Conservation (phyloP, 1,140 invertebrate genomes). For the Penaeus chinensis region DNA sequence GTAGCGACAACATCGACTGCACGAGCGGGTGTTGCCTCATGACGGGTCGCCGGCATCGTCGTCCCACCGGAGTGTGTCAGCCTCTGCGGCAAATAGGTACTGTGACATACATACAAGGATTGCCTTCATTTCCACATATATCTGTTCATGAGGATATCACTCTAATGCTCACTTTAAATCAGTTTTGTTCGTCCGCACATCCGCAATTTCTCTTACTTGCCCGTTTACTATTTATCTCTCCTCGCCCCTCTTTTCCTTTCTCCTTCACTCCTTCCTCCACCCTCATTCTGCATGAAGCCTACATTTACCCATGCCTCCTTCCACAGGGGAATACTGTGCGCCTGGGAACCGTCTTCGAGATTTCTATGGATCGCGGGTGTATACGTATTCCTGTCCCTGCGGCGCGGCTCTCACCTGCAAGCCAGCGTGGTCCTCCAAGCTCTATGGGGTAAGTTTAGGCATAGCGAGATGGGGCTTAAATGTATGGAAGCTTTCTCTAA, state of each 20-base stretch:
- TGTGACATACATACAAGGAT: neutral
- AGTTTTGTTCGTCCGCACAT: no score
- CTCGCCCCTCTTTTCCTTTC: no score
- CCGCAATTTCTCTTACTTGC: no score
- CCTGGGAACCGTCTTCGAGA: slow-evolving; percentile 61
- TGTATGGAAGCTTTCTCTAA: no score
- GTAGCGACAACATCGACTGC: slow-evolving; percentile 60
- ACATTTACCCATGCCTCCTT: neutral
- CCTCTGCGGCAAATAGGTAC: slow-evolving; percentile 49
- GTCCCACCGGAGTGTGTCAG: slow-evolving; percentile 56
- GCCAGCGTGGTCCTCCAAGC: slow-evolving; percentile 50
- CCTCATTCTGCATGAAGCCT: no score
- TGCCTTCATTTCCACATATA: no score
- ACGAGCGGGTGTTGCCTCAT: slow-evolving; percentile 60
- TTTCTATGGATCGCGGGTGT: slow-evolving; percentile 56
- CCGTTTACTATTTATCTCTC: no score
- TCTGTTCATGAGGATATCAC: neutral
- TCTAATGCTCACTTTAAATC: neutral
- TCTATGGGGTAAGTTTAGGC: slow-evolving; percentile 50
- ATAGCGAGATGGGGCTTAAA: neutral
- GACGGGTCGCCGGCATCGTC: slow-evolving; percentile 37
- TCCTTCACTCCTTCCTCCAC: no score
- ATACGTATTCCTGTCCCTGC: slow-evolving; percentile 61
- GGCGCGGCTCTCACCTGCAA: slow-evolving; percentile 52
- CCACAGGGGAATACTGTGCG: slow-evolving; percentile 61